A percentile compares a stretch with the other conserved stretches of the same genome.
These are phyloP conservation scores for Nematopogon swammerdamellus DNA, from an alignment of 2,888 invertebrate genomes.

Conservation along the genomic window DNA sequence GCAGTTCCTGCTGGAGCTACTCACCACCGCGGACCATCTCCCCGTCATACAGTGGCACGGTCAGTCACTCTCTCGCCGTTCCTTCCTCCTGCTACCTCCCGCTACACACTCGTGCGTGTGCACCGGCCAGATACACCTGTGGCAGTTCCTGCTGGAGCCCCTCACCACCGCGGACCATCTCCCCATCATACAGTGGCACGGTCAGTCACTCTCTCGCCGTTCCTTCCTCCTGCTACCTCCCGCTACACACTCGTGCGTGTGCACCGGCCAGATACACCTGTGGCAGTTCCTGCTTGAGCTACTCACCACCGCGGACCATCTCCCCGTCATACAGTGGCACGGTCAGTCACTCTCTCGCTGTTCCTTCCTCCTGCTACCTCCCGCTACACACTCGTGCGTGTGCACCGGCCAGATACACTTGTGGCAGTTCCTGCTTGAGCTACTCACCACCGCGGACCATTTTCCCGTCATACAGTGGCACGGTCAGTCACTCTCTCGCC, in stretches of 20 bases:
- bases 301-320: slow-evolving; percentile 76
- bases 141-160: slow-evolving; percentile 87
- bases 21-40: slow-evolving; percentile 77
- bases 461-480: slow-evolving; percentile 80
- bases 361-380: too few species aligned
- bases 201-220: slow-evolving; percentile 16
- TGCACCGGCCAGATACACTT: slow-evolving; percentile 86
- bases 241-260: too few species aligned
- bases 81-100: neutral
- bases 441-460: slow-evolving; percentile 79
- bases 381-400: slow-evolving; percentile 46
- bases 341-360: slow-evolving; percentile 19
- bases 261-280: slow-evolving; percentile 83
- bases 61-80: slow-evolving; percentile 13
- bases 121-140: slow-evolving; percentile 85
- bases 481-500: slow-evolving; percentile 20
- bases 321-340: slow-evolving; percentile 79
- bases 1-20: slow-evolving; percentile 85
- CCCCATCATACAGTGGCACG: slow-evolving; percentile 78
- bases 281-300: slow-evolving; percentile 91
- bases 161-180: slow-evolving; percentile 78
- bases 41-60: slow-evolving; percentile 79
- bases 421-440: slow-evolving; percentile 88
- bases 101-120: slow-evolving; percentile 14
- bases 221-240: neutral